These are phyloP conservation scores for Calameuta filiformis DNA, from an alignment of 2,888 invertebrate genomes.

Conservation along the genomic window DNA sequence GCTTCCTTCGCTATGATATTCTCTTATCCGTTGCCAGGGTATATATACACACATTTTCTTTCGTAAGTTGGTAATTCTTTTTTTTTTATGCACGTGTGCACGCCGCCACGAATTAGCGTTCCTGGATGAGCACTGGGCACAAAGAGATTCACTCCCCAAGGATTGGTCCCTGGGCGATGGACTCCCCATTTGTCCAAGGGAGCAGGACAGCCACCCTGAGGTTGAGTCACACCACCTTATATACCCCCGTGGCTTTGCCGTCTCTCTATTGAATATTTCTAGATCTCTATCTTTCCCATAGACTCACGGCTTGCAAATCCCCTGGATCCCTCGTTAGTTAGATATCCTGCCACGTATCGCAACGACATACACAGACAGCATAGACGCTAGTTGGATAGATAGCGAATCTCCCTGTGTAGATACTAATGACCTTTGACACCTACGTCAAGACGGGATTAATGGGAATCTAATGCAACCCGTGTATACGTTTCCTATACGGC, in stretches of 20 bases:
- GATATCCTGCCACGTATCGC: neutral
- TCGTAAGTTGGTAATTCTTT: constrained; percentile 5
- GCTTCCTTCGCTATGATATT: neutral
- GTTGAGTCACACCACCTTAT: constrained; percentile 18
- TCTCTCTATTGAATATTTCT: constrained; percentile 33
- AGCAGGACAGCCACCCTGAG: constrained; percentile 25
- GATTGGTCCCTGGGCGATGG: neutral
- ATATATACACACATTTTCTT: neutral
- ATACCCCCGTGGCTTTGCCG: constrained; percentile 22
- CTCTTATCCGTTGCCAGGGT: neutral
- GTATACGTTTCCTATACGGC: neutral
- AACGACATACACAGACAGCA: neutral
- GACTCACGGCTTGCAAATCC: neutral
- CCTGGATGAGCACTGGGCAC: constrained; percentile 23
- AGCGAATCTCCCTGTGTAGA: neutral
- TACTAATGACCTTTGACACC: neutral
- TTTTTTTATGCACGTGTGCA: constrained; percentile 37
- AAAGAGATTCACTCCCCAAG: constrained; percentile 18
- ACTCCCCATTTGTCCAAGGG: constrained; percentile 23
- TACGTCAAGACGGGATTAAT: neutral
- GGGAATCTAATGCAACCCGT: neutral
- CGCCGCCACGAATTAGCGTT: constrained; percentile 41
- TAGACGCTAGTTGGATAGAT: neutral
- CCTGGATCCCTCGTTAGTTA: neutral
- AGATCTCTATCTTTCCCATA: constrained; percentile 17